Percentiles rank a stretch among this genome's conserved stretches.
phyloP scores from a whole-genome alignment of 2,797 vertebrate genomes.

The Pteropus rufus region DNA sequence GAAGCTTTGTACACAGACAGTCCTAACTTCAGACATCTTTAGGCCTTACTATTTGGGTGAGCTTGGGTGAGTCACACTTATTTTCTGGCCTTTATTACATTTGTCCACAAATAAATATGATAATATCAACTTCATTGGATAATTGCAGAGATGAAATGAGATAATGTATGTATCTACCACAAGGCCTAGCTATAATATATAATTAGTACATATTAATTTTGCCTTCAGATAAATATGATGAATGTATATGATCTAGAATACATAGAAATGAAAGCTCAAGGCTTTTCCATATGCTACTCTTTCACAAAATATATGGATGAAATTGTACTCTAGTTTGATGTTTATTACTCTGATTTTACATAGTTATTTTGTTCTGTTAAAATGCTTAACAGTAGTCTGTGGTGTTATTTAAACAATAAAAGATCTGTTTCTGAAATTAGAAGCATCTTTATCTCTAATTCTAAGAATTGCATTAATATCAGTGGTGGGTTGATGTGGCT shows the following conservation, averaged over 20 bases:
- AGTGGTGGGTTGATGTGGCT: slow-evolving; percentile 55
- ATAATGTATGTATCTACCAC: not conserved
- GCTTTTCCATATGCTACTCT: not conserved
- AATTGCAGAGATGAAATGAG: not conserved
- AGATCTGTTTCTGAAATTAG: slow-evolving; percentile 48
- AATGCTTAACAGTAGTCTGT: slow-evolving; percentile 20
- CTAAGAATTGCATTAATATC: slow-evolving; percentile 45
- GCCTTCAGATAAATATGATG: not conserved
- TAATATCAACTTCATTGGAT: not conserved
- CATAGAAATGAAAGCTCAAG: not conserved
- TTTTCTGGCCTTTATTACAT: not conserved
- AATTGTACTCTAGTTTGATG: not conserved
- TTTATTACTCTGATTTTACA: slow-evolving; percentile 7
- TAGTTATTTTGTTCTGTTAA: slow-evolving; percentile 33
- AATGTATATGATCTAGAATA: not conserved
- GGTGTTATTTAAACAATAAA: slow-evolving; percentile 53
- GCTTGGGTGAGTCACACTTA: not conserved
- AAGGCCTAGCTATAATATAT: not conserved
- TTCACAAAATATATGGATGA: not conserved
- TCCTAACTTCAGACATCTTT: not conserved
- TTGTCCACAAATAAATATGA: not conserved
- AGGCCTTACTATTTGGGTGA: not conserved
- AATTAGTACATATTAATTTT: not conserved
- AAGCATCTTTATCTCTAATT: slow-evolving; percentile 44
- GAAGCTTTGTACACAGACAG: not conserved